Conservation (phyloP, 2,113 vertebrate genomes). For the Trichechus manatus region DNA sequence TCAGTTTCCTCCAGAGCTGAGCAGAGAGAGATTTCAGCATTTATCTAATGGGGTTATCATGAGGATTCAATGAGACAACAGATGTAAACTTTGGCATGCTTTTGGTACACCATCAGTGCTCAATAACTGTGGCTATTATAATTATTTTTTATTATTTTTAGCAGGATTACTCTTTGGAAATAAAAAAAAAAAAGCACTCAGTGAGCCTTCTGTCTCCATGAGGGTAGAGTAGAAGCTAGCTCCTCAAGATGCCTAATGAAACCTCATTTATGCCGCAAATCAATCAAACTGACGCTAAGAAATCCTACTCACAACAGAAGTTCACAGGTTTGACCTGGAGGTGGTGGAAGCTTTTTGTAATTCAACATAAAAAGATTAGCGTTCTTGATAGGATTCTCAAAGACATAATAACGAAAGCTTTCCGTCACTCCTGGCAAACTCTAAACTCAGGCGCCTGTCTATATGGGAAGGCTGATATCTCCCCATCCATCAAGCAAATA, state of each 20-base stretch:
- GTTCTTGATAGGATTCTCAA: slow-evolving; percentile 46
- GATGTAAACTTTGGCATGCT: too few relatives aligned
- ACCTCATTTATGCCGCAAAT: neutral
- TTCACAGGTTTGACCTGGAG: neutral
- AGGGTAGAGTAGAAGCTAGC: neutral
- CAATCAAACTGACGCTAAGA: neutral
- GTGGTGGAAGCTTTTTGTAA: neutral
- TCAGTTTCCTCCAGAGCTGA: neutral
- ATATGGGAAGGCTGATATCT: slow-evolving; percentile 5
- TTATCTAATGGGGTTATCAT: rapidly evolving
- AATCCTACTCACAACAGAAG: neutral
- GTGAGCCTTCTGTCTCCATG: neutral
- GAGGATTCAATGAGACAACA: neutral
- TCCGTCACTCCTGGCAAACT: neutral
- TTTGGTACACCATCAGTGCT: rapidly evolving
- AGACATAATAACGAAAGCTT: neutral
- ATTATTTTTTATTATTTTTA: neutral
- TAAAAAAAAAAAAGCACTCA: neutral
- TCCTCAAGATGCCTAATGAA: neutral
- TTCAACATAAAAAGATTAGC: neutral
- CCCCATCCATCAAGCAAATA: neutral
- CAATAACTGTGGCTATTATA: rapidly evolving
- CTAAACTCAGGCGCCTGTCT: neutral
- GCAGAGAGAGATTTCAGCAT: rapidly evolving
- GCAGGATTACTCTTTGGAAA: neutral